Evolutionary conservation across 2,113 vertebrate genomes (phyloP), one percentile per base, ranked within the genome.

Genomic region (Podarcis raffonei): DNA sequence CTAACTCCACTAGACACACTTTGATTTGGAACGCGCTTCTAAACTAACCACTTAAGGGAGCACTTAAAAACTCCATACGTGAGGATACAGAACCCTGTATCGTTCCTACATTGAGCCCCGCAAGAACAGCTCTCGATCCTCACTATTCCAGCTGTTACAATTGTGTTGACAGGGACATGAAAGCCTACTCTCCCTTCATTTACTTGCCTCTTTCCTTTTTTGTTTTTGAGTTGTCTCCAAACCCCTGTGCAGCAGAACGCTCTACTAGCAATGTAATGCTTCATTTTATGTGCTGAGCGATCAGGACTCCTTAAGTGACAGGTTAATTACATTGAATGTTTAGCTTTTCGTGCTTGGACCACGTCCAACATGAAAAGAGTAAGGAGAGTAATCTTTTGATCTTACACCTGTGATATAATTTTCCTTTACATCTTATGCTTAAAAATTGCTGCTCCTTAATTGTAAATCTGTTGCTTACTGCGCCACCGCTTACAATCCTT

Each of bases 261-360:
- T 83, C 57, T 35, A 9, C n/a, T 66, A 66, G 62, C 62, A 85
- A 84, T 81, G 83, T 83, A 35, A 87, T 91, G 89, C 91, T 90
- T 92, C 80, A 85, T 78, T 90, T 72, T 75, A 81, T 89, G 85
- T 79, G 76, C 86, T 85, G 86, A 91, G 80, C 80, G n/a, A 83
- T 91, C 90, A 30, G 84, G 68, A 87, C 86, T 94, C 95, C 94
- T 95, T 92, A 78, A 94, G 87, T 95, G 94, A 94, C 95, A 93
- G 90, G 94, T 97, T 98, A 97, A 97, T 97, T 97, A 97, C 93
- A 96, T 94, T 84, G 87, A 89, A 89, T 48, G 87, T 91, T 95
- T 91, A 92, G 87, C 20, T 8, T 90, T 91, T 93, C 91, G 77
- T 84, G 91, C 85, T 94, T 95, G 95, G 94, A 92, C 90, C 78